Percentiles rank a stretch among this genome's conserved stretches.
Evolutionary conservation across 2,888 invertebrate species (phyloP).

Genomic region (Helicoverpa assulta): DNA sequence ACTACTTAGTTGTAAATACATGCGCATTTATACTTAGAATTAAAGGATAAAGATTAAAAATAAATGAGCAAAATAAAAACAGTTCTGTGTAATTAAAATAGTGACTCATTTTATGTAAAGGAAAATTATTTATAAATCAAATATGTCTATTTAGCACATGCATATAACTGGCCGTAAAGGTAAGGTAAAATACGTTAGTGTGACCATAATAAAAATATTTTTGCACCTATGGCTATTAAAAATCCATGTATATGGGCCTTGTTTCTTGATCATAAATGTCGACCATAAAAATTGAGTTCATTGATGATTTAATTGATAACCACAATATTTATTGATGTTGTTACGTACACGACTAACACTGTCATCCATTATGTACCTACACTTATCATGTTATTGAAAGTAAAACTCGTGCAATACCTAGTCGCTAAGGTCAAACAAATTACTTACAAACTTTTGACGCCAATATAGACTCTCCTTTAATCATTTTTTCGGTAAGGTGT

Average conservation of each 20-base stretch:
- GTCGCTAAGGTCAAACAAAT: no score
- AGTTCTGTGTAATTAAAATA: constrained; percentile 58
- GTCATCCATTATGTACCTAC: not conserved
- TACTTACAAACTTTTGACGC: no score
- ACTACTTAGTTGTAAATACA: constrained; percentile 34
- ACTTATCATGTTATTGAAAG: no score
- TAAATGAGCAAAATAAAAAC: constrained; percentile 44
- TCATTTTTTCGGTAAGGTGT: not conserved
- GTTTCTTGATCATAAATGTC: constrained; percentile 28
- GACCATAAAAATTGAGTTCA: constrained; percentile 13
- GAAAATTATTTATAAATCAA: constrained; percentile 57
- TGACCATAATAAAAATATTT: constrained; percentile 48
- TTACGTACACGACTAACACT: constrained; percentile 7
- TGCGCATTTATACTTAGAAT: constrained; percentile 46
- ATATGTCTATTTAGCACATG: constrained; percentile 35
- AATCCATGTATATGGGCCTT: constrained; percentile 29
- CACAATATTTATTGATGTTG: constrained; percentile 18
- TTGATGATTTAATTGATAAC: constrained; percentile 44
- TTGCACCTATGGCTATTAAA: constrained; percentile 39
- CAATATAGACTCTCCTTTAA: no score
- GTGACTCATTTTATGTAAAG: constrained; percentile 54
- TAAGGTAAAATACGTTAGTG: constrained; percentile 36
- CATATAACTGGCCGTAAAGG: constrained; percentile 41
- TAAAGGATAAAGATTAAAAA: constrained; percentile 51
- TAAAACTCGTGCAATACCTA: no score